These are phyloP conservation scores for Masnerella sp. DNA, from an alignment of 2,888 invertebrate genomes.

Conservation along the genomic window DNA sequence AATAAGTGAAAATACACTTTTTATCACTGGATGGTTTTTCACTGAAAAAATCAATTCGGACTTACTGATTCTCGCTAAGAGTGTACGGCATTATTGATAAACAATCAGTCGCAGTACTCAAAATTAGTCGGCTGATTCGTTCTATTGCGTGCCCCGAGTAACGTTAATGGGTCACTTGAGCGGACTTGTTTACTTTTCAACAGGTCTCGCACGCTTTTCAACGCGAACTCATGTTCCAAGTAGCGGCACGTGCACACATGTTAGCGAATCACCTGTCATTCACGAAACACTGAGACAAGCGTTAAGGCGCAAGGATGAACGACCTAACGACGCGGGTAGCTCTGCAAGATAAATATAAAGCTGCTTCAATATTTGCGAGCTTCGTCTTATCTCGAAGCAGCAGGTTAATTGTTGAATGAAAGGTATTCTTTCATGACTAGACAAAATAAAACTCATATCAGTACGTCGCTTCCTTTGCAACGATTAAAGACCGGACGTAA, in stretches of 20 bases:
- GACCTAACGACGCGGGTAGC: conserved; percentile 44
- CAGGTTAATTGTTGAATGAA: conserved; percentile 60
- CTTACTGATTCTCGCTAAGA: no score
- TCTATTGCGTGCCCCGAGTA: conserved; percentile 11
- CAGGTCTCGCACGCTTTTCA: conserved; percentile 49
- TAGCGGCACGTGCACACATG: conserved; percentile 48
- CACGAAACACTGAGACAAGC: conserved; percentile 34
- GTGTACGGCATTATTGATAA: no score
- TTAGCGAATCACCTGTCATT: conserved; percentile 53
- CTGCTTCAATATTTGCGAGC: conserved; percentile 58
- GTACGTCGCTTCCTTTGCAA: conserved; percentile 35
- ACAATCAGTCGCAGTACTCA: no score
- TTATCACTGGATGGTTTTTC: no score
- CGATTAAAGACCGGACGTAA: conserved; percentile 56
- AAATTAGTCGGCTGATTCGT: background rate
- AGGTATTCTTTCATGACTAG: conserved; percentile 56
- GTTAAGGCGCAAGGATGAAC: conserved; percentile 32
- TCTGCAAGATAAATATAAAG: conserved; percentile 38
- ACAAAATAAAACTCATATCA: conserved; percentile 55
- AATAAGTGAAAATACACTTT: no score
- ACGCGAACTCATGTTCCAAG: conserved; percentile 39
- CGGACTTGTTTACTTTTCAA: conserved; percentile 56
- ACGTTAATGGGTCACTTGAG: conserved; percentile 26
- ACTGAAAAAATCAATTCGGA: no score
- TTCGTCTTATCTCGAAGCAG: conserved; percentile 46